Base-by-base conservation (phyloP, 2,797 vertebrate genomes). In the Emys orbicularis region DNA sequence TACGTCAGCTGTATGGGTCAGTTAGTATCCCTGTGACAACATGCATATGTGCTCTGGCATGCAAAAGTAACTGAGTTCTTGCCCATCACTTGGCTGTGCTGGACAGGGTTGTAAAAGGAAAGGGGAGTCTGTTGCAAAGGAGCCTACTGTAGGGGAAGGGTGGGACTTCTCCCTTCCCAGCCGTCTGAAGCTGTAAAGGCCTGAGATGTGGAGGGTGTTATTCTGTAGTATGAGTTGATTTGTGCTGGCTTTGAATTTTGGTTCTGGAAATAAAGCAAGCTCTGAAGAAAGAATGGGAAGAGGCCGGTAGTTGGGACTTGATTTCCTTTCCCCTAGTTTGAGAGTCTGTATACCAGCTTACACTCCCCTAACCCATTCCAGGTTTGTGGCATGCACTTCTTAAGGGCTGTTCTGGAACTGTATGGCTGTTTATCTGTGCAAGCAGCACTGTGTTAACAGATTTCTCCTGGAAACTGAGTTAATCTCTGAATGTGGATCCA, bases 141-240 rank as follows among this genome's bases (percentile, higher is more conserved):
- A 74, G 10, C 19, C 21, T 74, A 37, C 37, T 41, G 0, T 0
- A 0, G 83, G 44, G 76, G 61, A 54, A 56, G 47, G 50, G 56
- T 47, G 8, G 4, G 5, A 31, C 5, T 4, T 84, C 31, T 47
- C 76, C 29, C 74, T 81, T 81, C 79, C 8, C 77, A 85, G 34
- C 34, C 85, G 25, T 41, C 27, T 92, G 52, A 82, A 81, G 56
- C 76, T 84, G 84, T 53, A 93, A 68, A 76, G 72, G 27, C 44
- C 25, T 76, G 19, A 5, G 29, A 44, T 41, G 68, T 12, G 25
- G 44, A 84, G 44, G 77, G 37, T 59, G 59, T 83, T 89, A 61
- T 2, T 47, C 79, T 83, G 29, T 21, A 68, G 25, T 59, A 79
- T 25, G 80, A 79, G 27, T 61, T 41, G 21, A 23, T 41, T 72